Conservation (phyloP, 2,797 vertebrate species). For the Acipenser ruthenus region DNA sequence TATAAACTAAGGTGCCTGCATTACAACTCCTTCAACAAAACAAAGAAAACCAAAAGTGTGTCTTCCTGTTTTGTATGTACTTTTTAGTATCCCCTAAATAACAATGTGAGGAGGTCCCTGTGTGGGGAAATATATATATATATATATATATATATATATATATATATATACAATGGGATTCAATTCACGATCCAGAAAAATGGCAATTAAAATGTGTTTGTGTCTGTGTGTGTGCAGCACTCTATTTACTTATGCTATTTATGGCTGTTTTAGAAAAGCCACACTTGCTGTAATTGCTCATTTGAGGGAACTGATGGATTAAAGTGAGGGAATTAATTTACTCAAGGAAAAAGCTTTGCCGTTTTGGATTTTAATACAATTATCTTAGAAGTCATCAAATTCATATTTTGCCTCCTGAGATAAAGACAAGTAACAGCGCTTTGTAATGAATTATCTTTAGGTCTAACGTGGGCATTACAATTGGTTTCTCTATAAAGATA, state of each 20-base stretch:
- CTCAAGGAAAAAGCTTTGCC: neutral
- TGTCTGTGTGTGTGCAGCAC: neutral
- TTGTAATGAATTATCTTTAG: neutral
- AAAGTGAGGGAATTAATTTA: neutral
- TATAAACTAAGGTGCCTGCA: too few species aligned
- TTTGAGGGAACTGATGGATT: neutral
- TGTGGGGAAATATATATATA: too few species aligned
- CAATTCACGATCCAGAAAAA: too few species aligned
- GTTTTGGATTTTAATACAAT: neutral
- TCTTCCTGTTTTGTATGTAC: too few species aligned
- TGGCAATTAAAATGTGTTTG: too few species aligned
- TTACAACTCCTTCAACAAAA: too few species aligned
- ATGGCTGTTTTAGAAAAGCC: neutral
- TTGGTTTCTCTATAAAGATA: neutral
- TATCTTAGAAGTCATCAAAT: neutral
- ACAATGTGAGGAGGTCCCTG: too few species aligned
- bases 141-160: too few species aligned
- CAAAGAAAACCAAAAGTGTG: too few species aligned
- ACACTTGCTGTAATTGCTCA: neutral
- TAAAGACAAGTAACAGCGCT: neutral
- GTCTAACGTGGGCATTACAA: neutral
- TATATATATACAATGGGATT: too few species aligned
- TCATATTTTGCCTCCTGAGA: neutral
- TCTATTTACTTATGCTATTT: neutral
- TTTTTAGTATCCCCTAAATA: too few species aligned